Conservation (phyloP, 1,140 invertebrate species). For the Himalopsyche phryganea region DNA sequence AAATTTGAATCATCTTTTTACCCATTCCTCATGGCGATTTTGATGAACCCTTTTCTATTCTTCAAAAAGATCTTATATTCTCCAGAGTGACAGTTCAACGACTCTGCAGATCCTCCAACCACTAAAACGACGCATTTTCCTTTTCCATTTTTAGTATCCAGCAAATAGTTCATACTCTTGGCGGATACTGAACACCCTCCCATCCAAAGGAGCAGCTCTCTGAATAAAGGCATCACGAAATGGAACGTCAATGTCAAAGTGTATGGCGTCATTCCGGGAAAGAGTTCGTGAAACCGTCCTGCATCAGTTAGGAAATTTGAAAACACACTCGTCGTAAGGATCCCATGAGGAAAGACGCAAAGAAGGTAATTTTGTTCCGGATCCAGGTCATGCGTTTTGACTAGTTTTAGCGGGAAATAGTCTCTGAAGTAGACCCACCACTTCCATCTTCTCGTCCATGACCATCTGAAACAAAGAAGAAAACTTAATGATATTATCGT, state of each 20-base stretch:
- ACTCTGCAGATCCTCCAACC: slow-evolving; percentile 81
- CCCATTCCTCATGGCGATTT: slow-evolving; percentile 76
- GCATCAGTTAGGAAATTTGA: slow-evolving; percentile 77
- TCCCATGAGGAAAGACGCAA: slow-evolving; percentile 86
- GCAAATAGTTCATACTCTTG: slow-evolving; percentile 51
- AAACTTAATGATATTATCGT: too few relatives aligned
- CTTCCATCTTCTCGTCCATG: slow-evolving; percentile 63
- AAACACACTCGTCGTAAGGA: slow-evolving; percentile 74
- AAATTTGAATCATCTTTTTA: too few relatives aligned
- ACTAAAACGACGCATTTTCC: slow-evolving; percentile 68
- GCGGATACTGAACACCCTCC: slow-evolving; percentile 61
- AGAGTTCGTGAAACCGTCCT: slow-evolving; percentile 66
- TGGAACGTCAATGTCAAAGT: slow-evolving; percentile 75
- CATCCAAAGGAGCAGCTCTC: slow-evolving; percentile 64
- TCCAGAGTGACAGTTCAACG: slow-evolving; percentile 67
- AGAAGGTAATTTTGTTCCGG: slow-evolving; percentile 82
- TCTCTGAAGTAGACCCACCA: slow-evolving; percentile 72
- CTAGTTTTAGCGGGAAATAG: slow-evolving; percentile 82
- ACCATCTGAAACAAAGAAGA: slow-evolving; percentile 40
- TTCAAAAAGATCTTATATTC: slow-evolving; percentile 68
- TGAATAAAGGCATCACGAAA: slow-evolving; percentile 77
- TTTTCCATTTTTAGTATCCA: slow-evolving; percentile 44
- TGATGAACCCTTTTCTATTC: slow-evolving; percentile 77
- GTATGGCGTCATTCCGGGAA: slow-evolving; percentile 73
- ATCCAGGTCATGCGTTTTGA: slow-evolving; percentile 78